Evolutionary conservation across 2,888 invertebrate genomes (phyloP).

Genomic region (Argynnis bischoffii): DNA sequence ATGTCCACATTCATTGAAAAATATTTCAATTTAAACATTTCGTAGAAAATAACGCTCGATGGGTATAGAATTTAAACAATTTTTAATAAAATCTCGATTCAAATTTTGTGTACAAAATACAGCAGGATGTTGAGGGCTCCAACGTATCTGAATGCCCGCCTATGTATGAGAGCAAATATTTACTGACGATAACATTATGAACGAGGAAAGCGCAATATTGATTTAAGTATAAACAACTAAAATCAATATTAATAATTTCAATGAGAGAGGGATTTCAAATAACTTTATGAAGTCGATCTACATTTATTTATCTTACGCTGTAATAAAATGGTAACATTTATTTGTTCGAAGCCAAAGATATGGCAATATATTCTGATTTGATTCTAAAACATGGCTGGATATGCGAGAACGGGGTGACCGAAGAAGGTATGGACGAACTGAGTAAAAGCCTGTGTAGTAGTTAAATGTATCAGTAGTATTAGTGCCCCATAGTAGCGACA

Average conservation of each 20-base stretch:
- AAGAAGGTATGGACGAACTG: too few relatives aligned
- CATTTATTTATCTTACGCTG: too few relatives aligned
- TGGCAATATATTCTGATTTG: too few relatives aligned
- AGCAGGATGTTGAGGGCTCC: constrained; percentile 35
- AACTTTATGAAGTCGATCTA: too few relatives aligned
- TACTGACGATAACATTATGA: constrained; percentile 23
- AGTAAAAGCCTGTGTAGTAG: too few relatives aligned
- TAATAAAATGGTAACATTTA: too few relatives aligned
- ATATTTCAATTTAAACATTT: constrained; percentile 10
- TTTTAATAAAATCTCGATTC: constrained; percentile 33
- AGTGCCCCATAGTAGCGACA: too few relatives aligned
- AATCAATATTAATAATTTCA: constrained; percentile 6
- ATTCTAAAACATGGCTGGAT: too few relatives aligned
- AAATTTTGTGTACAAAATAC: constrained; percentile 30
- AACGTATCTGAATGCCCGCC: constrained; percentile 33
- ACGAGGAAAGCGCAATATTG: constrained; percentile 22
- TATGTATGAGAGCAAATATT: constrained; percentile 37
- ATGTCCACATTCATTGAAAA: neutral
- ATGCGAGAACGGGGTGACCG: too few relatives aligned
- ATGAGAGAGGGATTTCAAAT: too few relatives aligned
- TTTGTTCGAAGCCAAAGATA: too few relatives aligned
- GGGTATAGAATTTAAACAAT: constrained; percentile 27
- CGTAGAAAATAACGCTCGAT: constrained; percentile 7
- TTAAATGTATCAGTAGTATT: too few relatives aligned
- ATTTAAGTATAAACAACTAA: constrained; percentile 26